Percentiles rank a stretch among this genome's conserved stretches.
Evolutionary conservation across 1,140 invertebrate species (phyloP).

Genomic region (Trichonephila clavata): DNA sequence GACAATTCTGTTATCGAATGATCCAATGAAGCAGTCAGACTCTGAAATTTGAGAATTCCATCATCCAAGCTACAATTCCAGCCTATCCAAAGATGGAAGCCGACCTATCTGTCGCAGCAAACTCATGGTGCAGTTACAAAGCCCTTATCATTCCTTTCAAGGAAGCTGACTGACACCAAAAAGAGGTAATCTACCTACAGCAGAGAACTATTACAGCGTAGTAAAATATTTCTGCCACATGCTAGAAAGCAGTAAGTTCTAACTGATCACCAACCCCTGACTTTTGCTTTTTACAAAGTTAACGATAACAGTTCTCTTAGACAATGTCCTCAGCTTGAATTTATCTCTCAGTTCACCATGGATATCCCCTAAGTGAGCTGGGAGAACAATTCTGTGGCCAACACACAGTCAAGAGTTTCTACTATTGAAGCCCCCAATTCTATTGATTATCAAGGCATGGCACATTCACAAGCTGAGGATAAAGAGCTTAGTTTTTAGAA

Average conservation of each 20-base stretch:
- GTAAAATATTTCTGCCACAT: slow-evolving; percentile 79
- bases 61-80: neutral
- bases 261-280: slow-evolving; percentile 79
- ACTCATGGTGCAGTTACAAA: neutral
- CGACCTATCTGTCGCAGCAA: neutral
- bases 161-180: slow-evolving; percentile 67
- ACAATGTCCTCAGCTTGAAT: slow-evolving; percentile 79
- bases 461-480: neutral
- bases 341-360: slow-evolving; percentile 80
- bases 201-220: slow-evolving; percentile 77
- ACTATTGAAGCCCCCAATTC: neutral
- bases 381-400: slow-evolving; percentile 78
- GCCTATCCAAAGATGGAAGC: neutral
- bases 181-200: slow-evolving; percentile 76
- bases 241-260: slow-evolving; percentile 79
- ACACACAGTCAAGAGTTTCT: neutral
- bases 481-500: neutral
- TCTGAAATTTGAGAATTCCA: neutral
- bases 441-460: slow-evolving; percentile 64
- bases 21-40: too few relatives aligned
- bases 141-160: slow-evolving; percentile 75
- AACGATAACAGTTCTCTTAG: slow-evolving; percentile 77
- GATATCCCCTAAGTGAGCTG: slow-evolving; percentile 80
- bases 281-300: slow-evolving; percentile 76
- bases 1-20: too few relatives aligned